phyloP scores from a whole-genome alignment of 2,113 vertebrate species.

The Dolichallabes microphthalmus region DNA sequence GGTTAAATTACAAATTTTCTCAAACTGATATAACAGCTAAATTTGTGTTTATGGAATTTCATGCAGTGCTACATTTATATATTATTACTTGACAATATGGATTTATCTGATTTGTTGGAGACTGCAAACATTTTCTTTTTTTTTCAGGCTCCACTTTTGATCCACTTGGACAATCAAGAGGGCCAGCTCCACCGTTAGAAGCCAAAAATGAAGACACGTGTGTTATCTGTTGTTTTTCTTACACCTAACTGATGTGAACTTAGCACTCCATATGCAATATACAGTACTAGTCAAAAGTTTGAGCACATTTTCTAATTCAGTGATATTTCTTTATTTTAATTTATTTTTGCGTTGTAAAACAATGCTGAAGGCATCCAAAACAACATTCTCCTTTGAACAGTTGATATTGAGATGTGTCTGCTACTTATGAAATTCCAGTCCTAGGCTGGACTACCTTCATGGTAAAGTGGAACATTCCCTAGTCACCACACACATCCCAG shows the following conservation, averaged over 20 bases:
- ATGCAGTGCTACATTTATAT: neutral
- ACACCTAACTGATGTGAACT: neutral
- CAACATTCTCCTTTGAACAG: too few relatives aligned
- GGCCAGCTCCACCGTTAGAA: slow-evolving; percentile 87
- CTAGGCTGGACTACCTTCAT: too few relatives aligned
- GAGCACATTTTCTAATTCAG: too few relatives aligned
- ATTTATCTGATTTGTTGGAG: neutral
- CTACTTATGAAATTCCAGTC: too few relatives aligned
- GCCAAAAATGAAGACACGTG: slow-evolving; percentile 88
- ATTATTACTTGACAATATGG: neutral
- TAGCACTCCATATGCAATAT: neutral
- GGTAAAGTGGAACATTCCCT: too few relatives aligned
- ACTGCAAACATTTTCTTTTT: slow-evolving; percentile 12
- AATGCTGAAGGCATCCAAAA: too few relatives aligned
- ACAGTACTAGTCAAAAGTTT: too few relatives aligned
- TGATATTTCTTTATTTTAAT: too few relatives aligned
- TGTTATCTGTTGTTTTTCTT: slow-evolving; percentile 44
- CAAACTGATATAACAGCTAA: neutral
- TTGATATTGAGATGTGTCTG: too few relatives aligned
- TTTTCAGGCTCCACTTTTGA: slow-evolving; percentile 86
- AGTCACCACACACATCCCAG: too few relatives aligned
- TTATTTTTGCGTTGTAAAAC: too few relatives aligned
- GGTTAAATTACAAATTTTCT: slow-evolving; percentile 66
- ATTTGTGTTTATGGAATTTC: neutral
- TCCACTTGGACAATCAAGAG: slow-evolving; percentile 85